Evolutionary conservation across 2,888 invertebrate genomes (phyloP).

Genomic region (Rhagonycha fulva): DNA sequence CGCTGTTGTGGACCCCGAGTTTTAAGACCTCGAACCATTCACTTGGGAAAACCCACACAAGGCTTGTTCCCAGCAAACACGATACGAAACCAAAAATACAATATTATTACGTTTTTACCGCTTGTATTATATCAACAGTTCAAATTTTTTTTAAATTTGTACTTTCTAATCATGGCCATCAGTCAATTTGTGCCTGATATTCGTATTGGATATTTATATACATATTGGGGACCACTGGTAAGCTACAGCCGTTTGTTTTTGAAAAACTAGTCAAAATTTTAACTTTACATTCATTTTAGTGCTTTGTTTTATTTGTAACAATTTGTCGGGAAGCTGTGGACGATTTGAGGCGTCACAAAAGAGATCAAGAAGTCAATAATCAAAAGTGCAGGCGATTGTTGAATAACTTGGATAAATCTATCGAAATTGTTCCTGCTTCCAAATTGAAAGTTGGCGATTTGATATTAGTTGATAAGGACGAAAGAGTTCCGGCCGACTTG

Average conservation of each 20-base stretch:
- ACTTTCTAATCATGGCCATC: slow-evolving; percentile 96
- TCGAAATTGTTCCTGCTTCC: slow-evolving; percentile 81
- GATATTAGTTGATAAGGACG: slow-evolving; percentile 92
- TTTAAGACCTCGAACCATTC: slow-evolving; percentile 75
- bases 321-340: slow-evolving; percentile 96
- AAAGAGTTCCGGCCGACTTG: slow-evolving; percentile 97
- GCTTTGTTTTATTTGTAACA: slow-evolving; percentile 95
- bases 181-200: slow-evolving; percentile 98
- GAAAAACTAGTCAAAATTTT: not conserved
- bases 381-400: slow-evolving; percentile 87
- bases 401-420: slow-evolving; percentile 57
- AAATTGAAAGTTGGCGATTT: slow-evolving; percentile 79
- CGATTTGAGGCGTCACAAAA: slow-evolving; percentile 87
- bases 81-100: slow-evolving; percentile 98
- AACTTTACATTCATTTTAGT: slow-evolving; percentile 53
- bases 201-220: slow-evolving; percentile 95
- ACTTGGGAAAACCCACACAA: slow-evolving; percentile 73
- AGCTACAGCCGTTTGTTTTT: slow-evolving; percentile 40
- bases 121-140: slow-evolving; percentile 97
- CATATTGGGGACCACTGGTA: slow-evolving; percentile 97
- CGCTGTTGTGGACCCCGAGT: slow-evolving; percentile 76
- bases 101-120: slow-evolving; percentile 86
- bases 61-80: slow-evolving; percentile 94
- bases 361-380: slow-evolving; percentile 96
- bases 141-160: slow-evolving; percentile 97